Evolutionary conservation across 2,113 vertebrate species (phyloP), one percentile per base, ranked within the genome.

Genomic region (Phyllostomus hastatus): DNA sequence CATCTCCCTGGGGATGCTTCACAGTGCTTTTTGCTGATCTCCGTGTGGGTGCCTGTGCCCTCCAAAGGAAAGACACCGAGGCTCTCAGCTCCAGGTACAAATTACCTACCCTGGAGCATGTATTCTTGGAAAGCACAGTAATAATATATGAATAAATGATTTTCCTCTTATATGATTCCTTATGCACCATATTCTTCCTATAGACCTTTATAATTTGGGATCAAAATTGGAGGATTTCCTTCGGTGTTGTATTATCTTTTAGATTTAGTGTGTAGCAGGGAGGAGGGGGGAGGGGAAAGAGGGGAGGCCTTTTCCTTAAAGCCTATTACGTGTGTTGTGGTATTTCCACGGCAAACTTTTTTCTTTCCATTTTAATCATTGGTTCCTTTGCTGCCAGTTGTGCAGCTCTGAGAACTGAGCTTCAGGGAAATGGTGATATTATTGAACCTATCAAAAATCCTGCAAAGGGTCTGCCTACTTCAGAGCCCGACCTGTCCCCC

Each of bases 1-100:
- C 43, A 83, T 84, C 85, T 97, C 76, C 89, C 61, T 92, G 81
- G 46, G 81, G 64, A 94, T 10, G 14, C 91, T 95, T 97, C 81
- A 17, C 70, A 4, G 33, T 73, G 92, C 75, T 97, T 48, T 86
- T 95, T 81, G 87, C 89, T 81, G 75, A 69, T 95, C 97, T 92
- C 16, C 0, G 20, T 69, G 75, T 94, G 90, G 88, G 72, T 92
- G 33, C 0, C 0, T 54, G n/a, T 94, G 86, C 73, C 94, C 92
- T 94, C 86, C 73, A 31, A 91, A 91, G 72, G 46, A 85, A 84
- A 82, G 72, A 70, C 66, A 61, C 17, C 3, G 10, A 73, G n/a
- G 24, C 66, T 31, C 31, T 76, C n/a, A 46, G 16, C 46, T 46
- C 79, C 43, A 43, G 35, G 4, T 43, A 48, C 66, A 91, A 26